These are phyloP conservation scores for Clitarchus hookeri DNA, from an alignment of 2,888 invertebrate genomes.

Conservation along the genomic window DNA sequence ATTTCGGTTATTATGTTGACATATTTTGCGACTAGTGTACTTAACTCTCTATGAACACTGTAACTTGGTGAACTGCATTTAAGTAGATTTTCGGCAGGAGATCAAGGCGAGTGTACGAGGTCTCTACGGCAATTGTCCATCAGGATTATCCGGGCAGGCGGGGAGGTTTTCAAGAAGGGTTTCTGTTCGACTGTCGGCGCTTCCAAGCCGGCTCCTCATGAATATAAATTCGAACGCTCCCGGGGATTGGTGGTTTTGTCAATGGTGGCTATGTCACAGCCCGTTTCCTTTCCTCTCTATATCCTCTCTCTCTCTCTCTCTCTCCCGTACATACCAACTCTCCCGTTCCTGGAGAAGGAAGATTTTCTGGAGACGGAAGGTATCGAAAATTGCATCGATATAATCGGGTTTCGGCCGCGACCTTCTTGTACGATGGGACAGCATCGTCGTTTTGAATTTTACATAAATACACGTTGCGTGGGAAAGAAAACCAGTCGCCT, in stretches of 20 bases:
- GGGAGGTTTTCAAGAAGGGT: too few species aligned
- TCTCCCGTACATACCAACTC: background rate
- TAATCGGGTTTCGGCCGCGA: background rate
- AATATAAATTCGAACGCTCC: constrained; percentile 15
- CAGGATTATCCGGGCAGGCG: too few species aligned
- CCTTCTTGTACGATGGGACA: background rate
- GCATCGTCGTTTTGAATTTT: background rate
- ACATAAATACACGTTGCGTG: background rate
- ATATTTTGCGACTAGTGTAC: too few species aligned
- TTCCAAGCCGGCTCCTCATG: background rate
- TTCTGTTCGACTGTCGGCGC: background rate
- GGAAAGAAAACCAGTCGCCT: background rate
- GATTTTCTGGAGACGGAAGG: background rate
- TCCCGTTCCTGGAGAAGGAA: background rate
- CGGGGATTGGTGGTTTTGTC: background rate
- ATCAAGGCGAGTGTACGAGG: too few species aligned
- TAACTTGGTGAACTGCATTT: too few species aligned
- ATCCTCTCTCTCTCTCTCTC: background rate
- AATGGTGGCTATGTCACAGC: background rate
- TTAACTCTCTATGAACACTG: too few species aligned
- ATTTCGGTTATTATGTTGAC: too few species aligned
- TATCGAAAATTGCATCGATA: background rate
- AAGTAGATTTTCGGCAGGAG: too few species aligned
- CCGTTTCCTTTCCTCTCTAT: background rate
- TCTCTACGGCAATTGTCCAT: too few species aligned